Evolutionary conservation across 1,140 invertebrate species (phyloP).

Genomic region (Eufriesea mexicana): DNA sequence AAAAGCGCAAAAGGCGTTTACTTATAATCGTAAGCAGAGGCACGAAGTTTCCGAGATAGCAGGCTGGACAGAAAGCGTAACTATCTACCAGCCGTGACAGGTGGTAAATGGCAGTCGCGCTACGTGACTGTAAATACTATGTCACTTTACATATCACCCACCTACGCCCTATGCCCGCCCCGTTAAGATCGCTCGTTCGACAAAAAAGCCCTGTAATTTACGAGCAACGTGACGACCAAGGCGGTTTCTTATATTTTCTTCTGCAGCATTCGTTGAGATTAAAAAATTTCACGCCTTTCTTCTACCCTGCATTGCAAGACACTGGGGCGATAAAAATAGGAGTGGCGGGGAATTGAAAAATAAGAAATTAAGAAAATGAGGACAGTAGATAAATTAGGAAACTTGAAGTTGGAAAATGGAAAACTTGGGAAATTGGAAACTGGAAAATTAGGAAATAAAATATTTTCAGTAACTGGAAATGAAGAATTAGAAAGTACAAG

Average conservation of each 20-base stretch:
- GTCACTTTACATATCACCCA: slow-evolving; percentile 28
- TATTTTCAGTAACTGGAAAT: too few species aligned
- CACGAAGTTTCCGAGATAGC: background rate
- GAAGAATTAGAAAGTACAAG: too few species aligned
- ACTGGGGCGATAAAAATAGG: too few species aligned
- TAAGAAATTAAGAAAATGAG: too few species aligned
- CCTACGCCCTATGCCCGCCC: background rate
- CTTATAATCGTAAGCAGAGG: slow-evolving; percentile 17
- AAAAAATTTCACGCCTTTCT: background rate
- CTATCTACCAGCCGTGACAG: slow-evolving; percentile 19
- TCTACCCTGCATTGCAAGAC: too few species aligned
- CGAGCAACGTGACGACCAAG: background rate
- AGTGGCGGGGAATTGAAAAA: too few species aligned
- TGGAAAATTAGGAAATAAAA: too few species aligned
- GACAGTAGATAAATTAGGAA: too few species aligned
- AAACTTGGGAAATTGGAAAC: too few species aligned
- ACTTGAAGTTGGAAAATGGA: too few species aligned
- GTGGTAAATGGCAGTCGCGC: slow-evolving; percentile 34
- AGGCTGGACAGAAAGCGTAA: background rate
- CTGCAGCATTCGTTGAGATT: background rate
- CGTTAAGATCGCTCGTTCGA: slow-evolving; percentile 7
- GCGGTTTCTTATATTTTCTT: too few species aligned
- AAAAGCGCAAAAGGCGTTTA: background rate
- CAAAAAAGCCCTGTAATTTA: slow-evolving; percentile 16
- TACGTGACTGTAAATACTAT: slow-evolving; percentile 41